These are phyloP conservation scores for Sminthurinus aureus DNA, from an alignment of 2,888 invertebrate species.

Conservation along the genomic window DNA sequence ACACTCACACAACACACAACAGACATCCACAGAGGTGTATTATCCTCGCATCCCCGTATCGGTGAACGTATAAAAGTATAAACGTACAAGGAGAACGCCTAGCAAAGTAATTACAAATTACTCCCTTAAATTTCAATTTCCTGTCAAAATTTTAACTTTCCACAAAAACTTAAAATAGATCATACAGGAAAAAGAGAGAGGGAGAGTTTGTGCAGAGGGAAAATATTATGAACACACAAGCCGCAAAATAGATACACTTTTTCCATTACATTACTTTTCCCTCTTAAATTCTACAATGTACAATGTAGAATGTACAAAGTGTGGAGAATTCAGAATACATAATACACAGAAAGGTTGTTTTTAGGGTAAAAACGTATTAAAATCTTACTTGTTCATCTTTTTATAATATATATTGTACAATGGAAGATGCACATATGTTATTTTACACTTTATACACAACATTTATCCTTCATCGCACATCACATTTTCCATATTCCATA, in stretches of 20 bases:
- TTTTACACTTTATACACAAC: background rate
- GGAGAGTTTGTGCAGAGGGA: background rate
- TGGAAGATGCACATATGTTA: background rate
- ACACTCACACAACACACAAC: background rate
- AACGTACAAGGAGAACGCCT: constrained; percentile 18
- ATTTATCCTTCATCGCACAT: too few relatives aligned
- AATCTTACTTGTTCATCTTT: too few relatives aligned
- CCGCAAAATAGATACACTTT: background rate
- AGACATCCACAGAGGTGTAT: background rate
- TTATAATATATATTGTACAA: too few relatives aligned
- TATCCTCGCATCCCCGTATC: background rate
- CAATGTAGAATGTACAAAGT: too few relatives aligned
- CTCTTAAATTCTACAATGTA: too few relatives aligned
- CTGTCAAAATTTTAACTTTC: constrained; percentile 40
- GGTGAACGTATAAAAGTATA: too few relatives aligned
- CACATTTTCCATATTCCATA: background rate
- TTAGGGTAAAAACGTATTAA: too few relatives aligned
- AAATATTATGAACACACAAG: background rate
- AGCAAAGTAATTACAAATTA: constrained; percentile 41
- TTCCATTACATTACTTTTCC: background rate
- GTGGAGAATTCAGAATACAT: too few relatives aligned
- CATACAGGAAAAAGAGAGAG: background rate
- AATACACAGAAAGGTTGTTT: too few relatives aligned
- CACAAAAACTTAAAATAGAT: constrained; percentile 10
- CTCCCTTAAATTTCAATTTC: constrained; percentile 41